Evolutionary conservation across 2,888 invertebrate genomes (phyloP).

Genomic region (Amphimallon solstitiale): DNA sequence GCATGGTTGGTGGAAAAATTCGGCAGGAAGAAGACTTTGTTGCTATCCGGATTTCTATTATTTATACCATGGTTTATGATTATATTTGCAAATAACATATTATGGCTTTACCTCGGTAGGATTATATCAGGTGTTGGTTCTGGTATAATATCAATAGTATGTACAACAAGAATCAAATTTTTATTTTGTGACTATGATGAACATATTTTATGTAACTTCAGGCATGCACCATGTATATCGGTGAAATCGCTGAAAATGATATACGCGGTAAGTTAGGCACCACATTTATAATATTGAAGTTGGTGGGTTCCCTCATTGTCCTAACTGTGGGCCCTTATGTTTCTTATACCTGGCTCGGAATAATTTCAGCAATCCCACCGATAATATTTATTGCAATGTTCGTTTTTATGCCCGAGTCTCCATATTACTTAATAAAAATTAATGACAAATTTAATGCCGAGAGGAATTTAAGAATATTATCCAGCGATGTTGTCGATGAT

Average conservation of each 20-base stretch:
- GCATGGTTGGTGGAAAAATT: constrained; percentile 67
- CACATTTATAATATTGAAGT: constrained; percentile 57
- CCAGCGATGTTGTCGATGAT: constrained; percentile 58
- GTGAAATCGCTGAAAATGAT: constrained; percentile 63
- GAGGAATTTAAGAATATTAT: constrained; percentile 52
- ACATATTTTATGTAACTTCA: constrained; percentile 43
- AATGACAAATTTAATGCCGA: constrained; percentile 55
- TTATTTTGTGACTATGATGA: too few relatives aligned
- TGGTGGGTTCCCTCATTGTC: constrained; percentile 59
- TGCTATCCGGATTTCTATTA: constrained; percentile 65
- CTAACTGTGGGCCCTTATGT: constrained; percentile 60
- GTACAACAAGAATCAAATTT: too few relatives aligned
- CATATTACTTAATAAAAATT: constrained; percentile 62
- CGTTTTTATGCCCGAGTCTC: constrained; percentile 64
- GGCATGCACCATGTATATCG: constrained; percentile 59
- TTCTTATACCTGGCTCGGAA: constrained; percentile 56
- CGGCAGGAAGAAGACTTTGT: constrained; percentile 67
- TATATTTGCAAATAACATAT: constrained; percentile 48
- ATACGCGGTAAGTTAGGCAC: constrained; percentile 62
- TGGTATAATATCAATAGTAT: too few relatives aligned
- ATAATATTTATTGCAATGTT: constrained; percentile 58
- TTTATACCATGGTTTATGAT: constrained; percentile 64
- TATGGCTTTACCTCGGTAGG: constrained; percentile 69
- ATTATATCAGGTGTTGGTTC: constrained; percentile 73
- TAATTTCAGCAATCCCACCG: constrained; percentile 56